Evolutionary conservation across 2,888 invertebrate genomes (phyloP).

Genomic region (Eumerus sabulonum): DNA sequence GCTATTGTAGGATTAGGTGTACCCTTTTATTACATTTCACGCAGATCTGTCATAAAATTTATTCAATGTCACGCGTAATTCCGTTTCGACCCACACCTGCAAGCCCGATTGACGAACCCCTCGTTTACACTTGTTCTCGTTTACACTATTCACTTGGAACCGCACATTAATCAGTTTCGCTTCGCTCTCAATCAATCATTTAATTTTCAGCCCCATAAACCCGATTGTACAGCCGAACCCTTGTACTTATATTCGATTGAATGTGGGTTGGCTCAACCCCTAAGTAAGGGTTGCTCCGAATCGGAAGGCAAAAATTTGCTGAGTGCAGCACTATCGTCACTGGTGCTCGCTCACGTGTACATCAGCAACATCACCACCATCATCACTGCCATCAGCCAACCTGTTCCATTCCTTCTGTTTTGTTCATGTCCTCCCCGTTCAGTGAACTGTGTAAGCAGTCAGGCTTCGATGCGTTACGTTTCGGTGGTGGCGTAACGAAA

Average conservation of each 20-base stretch:
- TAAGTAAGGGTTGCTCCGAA: conserved; percentile 29
- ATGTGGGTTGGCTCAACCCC: conserved; percentile 27
- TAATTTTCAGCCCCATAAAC: conserved; percentile 78
- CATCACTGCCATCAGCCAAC: not conserved
- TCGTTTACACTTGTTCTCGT: conserved; percentile 45
- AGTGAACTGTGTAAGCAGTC: conserved; percentile 18
- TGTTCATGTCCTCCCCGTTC: not conserved
- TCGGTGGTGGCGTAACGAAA: conserved; percentile 46
- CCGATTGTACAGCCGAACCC: conserved; percentile 59
- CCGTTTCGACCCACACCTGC: conserved; percentile 27
- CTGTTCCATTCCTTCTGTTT: not conserved
- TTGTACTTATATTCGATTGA: conserved; percentile 60
- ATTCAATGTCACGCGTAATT: too few relatives aligned
- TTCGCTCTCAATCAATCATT: conserved; percentile 77
- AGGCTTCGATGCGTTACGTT: conserved; percentile 26
- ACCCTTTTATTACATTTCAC: too few relatives aligned
- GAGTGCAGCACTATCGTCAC: too few relatives aligned
- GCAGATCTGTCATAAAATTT: too few relatives aligned
- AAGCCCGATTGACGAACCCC: not conserved
- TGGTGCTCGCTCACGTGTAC: conserved; percentile 7
- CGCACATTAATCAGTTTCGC: conserved; percentile 77
- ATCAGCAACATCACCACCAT: not conserved
- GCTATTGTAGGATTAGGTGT: too few relatives aligned
- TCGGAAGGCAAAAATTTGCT: not conserved
- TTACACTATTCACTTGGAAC: conserved; percentile 61